Evolutionary conservation across 2,113 vertebrate genomes (phyloP).

Genomic region (Orientallactaga bullata): DNA sequence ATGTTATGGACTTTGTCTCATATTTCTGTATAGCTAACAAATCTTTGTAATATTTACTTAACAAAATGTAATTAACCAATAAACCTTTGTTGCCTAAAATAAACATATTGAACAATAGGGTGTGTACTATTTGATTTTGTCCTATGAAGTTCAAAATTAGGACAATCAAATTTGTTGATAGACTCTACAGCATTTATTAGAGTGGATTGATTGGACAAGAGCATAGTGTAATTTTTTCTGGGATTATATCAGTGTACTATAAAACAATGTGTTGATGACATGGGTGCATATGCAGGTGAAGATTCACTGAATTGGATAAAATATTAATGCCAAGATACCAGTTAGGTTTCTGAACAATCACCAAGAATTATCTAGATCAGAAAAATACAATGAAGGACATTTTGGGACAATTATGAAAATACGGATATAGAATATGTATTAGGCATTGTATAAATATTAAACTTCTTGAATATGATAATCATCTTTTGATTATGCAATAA

Average conservation of each 20-base stretch:
- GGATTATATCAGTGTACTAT: neutral
- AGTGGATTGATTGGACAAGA: neutral
- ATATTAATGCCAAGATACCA: too few relatives aligned
- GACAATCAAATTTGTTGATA: neutral
- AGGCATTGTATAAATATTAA: neutral
- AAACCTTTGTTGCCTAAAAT: neutral
- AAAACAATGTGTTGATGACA: neutral
- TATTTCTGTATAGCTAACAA: neutral
- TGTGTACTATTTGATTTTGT: slow-evolving; percentile 6
- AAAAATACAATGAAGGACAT: neutral
- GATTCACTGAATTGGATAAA: neutral
- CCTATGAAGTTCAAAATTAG: slow-evolving; percentile 8
- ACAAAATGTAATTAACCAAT: slow-evolving; percentile 1
- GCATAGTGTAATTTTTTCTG: neutral
- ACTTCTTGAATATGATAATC: slow-evolving; percentile 6
- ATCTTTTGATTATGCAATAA: neutral
- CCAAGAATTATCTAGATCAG: neutral
- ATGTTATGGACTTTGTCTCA: neutral
- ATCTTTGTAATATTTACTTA: slow-evolving; percentile 6
- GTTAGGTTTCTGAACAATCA: too few relatives aligned
- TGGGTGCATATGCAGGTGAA: neutral
- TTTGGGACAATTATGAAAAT: neutral
- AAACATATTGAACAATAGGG: neutral
- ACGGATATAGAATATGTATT: neutral
- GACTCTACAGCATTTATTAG: neutral